These are phyloP conservation scores for Ranitomeya imitator DNA, from an alignment of 2,113 vertebrate species.

Conservation along the genomic window DNA sequence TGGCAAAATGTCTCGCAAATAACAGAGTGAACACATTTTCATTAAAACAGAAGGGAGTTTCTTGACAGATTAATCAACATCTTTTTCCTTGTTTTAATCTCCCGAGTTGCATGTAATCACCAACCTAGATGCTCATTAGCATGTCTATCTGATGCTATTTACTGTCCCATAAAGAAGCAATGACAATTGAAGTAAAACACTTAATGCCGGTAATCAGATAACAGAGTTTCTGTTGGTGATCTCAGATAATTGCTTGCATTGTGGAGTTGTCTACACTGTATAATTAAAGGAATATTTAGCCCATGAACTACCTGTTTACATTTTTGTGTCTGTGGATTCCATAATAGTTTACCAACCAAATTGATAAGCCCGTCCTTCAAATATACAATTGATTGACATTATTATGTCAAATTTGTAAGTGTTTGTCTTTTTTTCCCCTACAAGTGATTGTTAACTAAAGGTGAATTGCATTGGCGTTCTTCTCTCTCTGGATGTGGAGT, in stretches of 20 bases:
- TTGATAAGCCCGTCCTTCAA: not conserved
- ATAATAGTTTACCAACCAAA: not conserved
- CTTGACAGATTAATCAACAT: slow-evolving; percentile 38
- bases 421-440: not conserved
- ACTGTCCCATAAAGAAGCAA: slow-evolving; percentile 32
- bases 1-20: not conserved
- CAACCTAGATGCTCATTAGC: slow-evolving; percentile 39
- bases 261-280: not conserved
- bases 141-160: slow-evolving; percentile 44
- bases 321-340: not conserved
- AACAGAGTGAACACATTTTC: slow-evolving; percentile 26
- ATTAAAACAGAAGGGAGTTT: slow-evolving; percentile 23
- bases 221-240: slow-evolving; percentile 41
- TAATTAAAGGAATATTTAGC: slow-evolving; percentile 15
- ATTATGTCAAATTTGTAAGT: not conserved
- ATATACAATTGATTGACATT: not conserved
- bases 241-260: slow-evolving; percentile 42
- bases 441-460: too few relatives aligned
- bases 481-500: not conserved
- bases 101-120: slow-evolving; percentile 21
- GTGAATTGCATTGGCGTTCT: too few relatives aligned
- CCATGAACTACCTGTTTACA: not conserved
- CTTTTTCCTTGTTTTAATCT: slow-evolving; percentile 40
- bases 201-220: slow-evolving; percentile 49
- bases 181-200: slow-evolving; percentile 36